Evolutionary conservation across 1,140 invertebrate species (phyloP), one percentile per base, ranked within the genome.

Genomic region (Aphis craccivora): DNA sequence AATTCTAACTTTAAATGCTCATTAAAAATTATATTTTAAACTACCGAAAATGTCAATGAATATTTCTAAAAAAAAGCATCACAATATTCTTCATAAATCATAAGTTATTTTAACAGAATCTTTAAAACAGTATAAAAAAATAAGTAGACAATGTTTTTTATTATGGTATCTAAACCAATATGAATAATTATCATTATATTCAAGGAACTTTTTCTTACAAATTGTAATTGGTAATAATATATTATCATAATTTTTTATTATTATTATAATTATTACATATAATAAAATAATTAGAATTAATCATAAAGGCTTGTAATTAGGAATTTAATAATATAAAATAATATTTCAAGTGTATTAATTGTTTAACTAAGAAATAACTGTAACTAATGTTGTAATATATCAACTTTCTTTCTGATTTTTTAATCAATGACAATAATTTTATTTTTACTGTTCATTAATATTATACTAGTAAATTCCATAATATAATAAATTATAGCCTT

Each of bases 121-220:
- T 76, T 14, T 76, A 18, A 51, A 51, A 51, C 6, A 14, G 0
- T n/a, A 35, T 20, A 6, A 76, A 18, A 18, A 76, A 76, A 76
- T n/a, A 67, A 76, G n/a, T 76, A 76, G 30, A 76, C 60, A 76
- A n/a, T 18, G 4, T 1, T n/a, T 18, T 76, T 76, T 76, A 76
- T 76, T 18, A 76, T 76, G 30, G n/a, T 76, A 20, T n/a, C 0
- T 4, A 76, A n/a, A n/a, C 60, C 60, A 76, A 76, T 76, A 76
- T 76, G 30, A 76, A 76, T 76, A n/a, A 20, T 76, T 76, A n/a
- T 76, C 0, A 76, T 76, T 76, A 76, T 76, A 76, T 76, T 76
- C 60, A 76, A 76, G 30, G 60, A 76, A 76, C 60, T 76, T 76
- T 76, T 76, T 76, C 60, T 18, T 76, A 76, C n/a, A 76, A 76